Conservation (phyloP, 2,113 vertebrate genomes). For the Aleadryas rufinucha region DNA sequence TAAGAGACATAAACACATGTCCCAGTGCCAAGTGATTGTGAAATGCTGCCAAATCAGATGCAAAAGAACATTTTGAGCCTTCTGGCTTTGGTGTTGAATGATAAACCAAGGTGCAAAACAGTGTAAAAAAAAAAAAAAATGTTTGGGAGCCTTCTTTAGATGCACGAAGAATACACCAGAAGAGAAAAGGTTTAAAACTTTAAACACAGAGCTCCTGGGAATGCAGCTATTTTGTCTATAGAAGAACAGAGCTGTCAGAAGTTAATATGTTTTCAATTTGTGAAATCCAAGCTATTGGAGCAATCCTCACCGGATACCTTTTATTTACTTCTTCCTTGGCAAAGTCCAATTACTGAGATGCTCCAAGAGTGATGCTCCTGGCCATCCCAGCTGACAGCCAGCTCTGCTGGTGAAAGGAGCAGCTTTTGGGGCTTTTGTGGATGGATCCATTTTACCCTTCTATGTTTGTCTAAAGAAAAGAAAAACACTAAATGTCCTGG, state of each 20-base stretch:
- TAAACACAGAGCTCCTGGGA: slow-evolving; percentile 10
- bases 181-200: not conserved
- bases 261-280: slow-evolving; percentile 50
- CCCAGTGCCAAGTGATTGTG: not conserved
- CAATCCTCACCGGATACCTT: slow-evolving; percentile 26
- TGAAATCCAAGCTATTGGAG: slow-evolving; percentile 30
- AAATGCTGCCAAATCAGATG: slow-evolving; percentile 27
- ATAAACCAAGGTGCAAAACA: slow-evolving; percentile 22
- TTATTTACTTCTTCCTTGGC: slow-evolving; percentile 48
- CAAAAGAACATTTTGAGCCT: not conserved
- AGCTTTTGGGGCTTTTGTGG: slow-evolving; percentile 30
- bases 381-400: slow-evolving; percentile 59
- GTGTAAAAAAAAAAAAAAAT: not conserved
- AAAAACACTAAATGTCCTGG: not conserved
- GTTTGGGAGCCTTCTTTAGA: not conserved
- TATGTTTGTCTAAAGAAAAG: not conserved
- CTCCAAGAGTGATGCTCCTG: slow-evolving; percentile 57
- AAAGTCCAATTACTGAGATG: slow-evolving; percentile 44
- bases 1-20: not conserved
- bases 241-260: slow-evolving; percentile 49
- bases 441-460: slow-evolving; percentile 32
- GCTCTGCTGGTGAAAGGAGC: slow-evolving; percentile 25
- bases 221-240: slow-evolving; percentile 10
- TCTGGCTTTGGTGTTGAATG: not conserved
- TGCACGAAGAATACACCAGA: not conserved